These are phyloP conservation scores for Leuciscus waleckii DNA, from an alignment of 2,797 vertebrate genomes.

Conservation along the genomic window DNA sequence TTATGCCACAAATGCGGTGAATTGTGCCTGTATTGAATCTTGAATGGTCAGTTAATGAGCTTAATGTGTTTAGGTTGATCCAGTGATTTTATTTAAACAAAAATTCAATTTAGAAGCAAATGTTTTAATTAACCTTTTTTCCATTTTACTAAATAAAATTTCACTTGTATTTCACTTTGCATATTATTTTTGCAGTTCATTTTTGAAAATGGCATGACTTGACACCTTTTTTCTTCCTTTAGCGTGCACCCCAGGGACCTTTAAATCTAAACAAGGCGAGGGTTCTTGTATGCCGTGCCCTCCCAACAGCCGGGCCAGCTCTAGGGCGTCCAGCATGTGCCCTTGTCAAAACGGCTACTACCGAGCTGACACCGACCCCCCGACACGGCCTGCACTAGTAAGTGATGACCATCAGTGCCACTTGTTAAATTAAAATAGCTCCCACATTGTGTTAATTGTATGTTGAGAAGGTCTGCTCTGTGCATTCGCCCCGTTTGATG, in stretches of 20 bases:
- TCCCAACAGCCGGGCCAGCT: conserved; percentile 88
- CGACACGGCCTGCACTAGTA: conserved; percentile 95
- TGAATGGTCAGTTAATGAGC: neutral
- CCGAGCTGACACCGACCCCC: conserved; percentile 88
- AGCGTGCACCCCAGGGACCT: conserved; percentile 91
- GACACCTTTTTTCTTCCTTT: neutral
- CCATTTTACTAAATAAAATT: neutral
- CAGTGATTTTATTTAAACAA: neutral
- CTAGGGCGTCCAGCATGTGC: conserved; percentile 86
- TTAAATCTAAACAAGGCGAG: conserved; percentile 95
- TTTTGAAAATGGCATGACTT: neutral
- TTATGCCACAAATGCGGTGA: neutral
- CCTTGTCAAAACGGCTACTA: conserved; percentile 90
- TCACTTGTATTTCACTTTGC: neutral
- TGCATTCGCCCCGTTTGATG: conserved; percentile 45
- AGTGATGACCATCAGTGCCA: conserved; percentile 68
- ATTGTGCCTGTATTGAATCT: neutral
- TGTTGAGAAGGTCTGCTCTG: conserved; percentile 23
- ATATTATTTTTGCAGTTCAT: neutral
- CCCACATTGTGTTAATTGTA: conserved; percentile 27
- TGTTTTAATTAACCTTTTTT: neutral
- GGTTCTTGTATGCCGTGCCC: conserved; percentile 89
- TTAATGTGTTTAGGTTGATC: neutral
- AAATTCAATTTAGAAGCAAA: neutral
- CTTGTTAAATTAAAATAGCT: conserved; percentile 18